Evolutionary conservation across 2,888 invertebrate genomes (phyloP).

Genomic region (Imbricaverruca yamaguchii): DNA sequence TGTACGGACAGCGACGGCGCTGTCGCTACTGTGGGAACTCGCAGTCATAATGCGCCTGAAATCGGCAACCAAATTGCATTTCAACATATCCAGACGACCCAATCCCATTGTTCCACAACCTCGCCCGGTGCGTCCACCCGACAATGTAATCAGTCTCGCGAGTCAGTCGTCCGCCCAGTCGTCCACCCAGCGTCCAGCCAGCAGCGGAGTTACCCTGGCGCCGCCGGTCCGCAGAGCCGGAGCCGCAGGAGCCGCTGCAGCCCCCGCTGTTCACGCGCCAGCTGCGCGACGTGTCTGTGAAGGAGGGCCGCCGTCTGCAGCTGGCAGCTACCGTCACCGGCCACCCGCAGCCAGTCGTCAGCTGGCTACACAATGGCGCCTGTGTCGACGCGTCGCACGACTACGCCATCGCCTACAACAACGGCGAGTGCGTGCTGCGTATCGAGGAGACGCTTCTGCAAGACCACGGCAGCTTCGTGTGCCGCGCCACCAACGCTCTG

Average conservation of each 20-base stretch:
- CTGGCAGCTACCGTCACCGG: conserved; percentile 56
- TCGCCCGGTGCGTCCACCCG: too few species aligned
- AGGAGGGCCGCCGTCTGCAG: conserved; percentile 42
- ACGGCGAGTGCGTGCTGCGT: conserved; percentile 65
- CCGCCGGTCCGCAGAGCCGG: conserved; percentile 46
- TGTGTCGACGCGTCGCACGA: conserved; percentile 64
- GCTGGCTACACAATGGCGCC: conserved; percentile 64
- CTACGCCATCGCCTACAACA: conserved; percentile 69
- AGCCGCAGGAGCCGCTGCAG: conserved; percentile 53
- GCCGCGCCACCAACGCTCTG: conserved; percentile 60
- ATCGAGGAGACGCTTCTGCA: conserved; percentile 59
- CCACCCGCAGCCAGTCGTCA: conserved; percentile 65
- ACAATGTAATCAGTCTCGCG: too few species aligned
- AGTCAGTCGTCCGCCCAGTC: too few species aligned
- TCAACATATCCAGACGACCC: too few species aligned
- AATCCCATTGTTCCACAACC: too few species aligned
- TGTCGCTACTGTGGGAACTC: too few species aligned
- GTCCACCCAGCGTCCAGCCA: too few species aligned
- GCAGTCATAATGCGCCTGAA: too few species aligned
- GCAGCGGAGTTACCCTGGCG: too few species aligned
- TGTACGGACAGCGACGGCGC: too few species aligned
- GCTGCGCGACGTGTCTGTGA: conserved; percentile 47
- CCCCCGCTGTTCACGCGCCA: conserved; percentile 60
- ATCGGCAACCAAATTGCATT: too few species aligned
- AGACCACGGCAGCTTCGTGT: conserved; percentile 62